These are phyloP conservation scores for Lepilemur ruficaudatus DNA, from an alignment of 2,797 vertebrate species.

Conservation along the genomic window DNA sequence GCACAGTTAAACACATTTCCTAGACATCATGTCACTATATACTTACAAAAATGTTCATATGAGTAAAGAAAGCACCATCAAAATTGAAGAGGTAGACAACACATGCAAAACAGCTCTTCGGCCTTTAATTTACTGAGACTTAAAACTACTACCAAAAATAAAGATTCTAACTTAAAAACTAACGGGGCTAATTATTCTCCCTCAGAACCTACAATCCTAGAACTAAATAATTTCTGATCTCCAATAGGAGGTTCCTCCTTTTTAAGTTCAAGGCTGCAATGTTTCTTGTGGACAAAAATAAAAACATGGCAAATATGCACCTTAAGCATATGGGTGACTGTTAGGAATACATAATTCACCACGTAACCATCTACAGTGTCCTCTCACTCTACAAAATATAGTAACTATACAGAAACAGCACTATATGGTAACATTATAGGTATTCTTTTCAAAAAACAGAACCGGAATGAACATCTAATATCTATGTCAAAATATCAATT, in stretches of 20 bases:
- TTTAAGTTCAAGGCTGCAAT: not conserved
- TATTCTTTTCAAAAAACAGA: not conserved
- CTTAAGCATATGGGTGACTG: not conserved
- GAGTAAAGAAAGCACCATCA: not conserved
- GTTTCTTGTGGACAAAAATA: slow-evolving; percentile 33
- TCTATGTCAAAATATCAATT: not conserved
- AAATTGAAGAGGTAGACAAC: not conserved
- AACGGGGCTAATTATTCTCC: not conserved
- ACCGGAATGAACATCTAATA: not conserved
- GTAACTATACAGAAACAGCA: not conserved
- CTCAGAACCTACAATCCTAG: not conserved
- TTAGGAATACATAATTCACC: not conserved
- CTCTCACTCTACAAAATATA: not conserved
- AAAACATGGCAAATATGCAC: not conserved
- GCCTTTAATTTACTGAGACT: slow-evolving; percentile 5
- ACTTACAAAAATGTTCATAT: not conserved
- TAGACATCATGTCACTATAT: not conserved
- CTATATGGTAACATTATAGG: not conserved
- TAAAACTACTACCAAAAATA: slow-evolving; percentile 4
- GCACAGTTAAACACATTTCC: not conserved
- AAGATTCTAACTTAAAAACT: slow-evolving; percentile 29
- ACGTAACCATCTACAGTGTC: not conserved
- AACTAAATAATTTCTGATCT: not conserved
- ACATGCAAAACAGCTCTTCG: not conserved
- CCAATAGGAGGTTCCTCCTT: not conserved